Evolutionary conservation across 1,140 invertebrate species (phyloP).

Genomic region (Tetramorium alpestre): DNA sequence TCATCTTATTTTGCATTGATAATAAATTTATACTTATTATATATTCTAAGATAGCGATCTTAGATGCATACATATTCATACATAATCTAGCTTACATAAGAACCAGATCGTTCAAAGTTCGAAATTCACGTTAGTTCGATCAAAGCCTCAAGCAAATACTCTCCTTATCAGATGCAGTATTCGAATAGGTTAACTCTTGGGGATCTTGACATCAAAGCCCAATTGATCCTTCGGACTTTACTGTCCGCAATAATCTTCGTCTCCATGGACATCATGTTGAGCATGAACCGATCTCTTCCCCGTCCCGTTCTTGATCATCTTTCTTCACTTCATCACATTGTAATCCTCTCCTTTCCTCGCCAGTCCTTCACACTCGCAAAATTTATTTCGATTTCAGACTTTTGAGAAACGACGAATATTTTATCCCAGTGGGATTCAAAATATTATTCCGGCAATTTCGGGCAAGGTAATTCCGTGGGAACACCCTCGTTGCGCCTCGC

Average conservation of each 20-base stretch:
- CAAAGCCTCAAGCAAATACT: conserved; percentile 10
- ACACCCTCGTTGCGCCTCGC: not conserved
- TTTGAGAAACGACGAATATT: conserved; percentile 39
- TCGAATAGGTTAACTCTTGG: not conserved
- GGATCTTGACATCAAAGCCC: not conserved
- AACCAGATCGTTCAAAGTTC: not conserved
- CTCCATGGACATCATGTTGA: not conserved
- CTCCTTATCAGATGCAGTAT: conserved; percentile 6
- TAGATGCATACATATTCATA: not conserved
- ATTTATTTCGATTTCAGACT: conserved; percentile 41
- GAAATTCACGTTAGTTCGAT: not conserved
- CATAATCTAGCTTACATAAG: not conserved
- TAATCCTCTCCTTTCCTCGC: not conserved
- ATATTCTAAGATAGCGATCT: not conserved
- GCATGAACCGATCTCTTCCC: not conserved
- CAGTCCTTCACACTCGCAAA: not conserved
- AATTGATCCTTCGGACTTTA: not conserved
- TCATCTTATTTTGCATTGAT: not conserved
- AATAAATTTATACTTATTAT: not conserved
- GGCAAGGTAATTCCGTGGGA: conserved; percentile 10
- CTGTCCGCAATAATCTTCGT: not conserved
- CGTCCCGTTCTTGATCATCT: not conserved
- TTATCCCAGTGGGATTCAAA: conserved; percentile 2
- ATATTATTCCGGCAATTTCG: conserved; percentile 24
- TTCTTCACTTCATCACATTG: not conserved